A percentile compares a stretch with the other conserved stretches of the same genome.
These are phyloP conservation scores for Microchirus variegatus DNA, from an alignment of 2,797 vertebrate genomes.

Conservation along the genomic window DNA sequence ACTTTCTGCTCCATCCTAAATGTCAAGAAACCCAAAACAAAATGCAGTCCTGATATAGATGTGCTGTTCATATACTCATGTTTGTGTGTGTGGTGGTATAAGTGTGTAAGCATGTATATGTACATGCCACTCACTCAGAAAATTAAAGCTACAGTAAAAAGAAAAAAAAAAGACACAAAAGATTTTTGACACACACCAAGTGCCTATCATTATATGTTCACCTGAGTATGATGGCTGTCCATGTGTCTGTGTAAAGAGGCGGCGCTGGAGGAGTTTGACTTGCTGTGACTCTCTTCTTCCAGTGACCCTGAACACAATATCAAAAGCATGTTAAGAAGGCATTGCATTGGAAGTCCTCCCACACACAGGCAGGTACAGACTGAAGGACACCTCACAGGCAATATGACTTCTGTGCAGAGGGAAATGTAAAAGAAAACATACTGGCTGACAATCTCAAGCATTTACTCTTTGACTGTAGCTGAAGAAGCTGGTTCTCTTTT, in stretches of 20 bases:
- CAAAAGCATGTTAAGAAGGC: constrained; percentile 18
- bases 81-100: background rate
- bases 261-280: constrained; percentile 77
- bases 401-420: background rate
- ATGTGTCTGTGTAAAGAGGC: constrained; percentile 86
- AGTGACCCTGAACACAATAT: constrained; percentile 80
- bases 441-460: constrained; percentile 9
- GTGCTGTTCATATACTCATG: background rate
- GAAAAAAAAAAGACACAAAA: background rate
- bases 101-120: constrained; percentile 2
- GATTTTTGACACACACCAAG: background rate
- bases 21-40: constrained; percentile 60
- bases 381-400: constrained; percentile 24
- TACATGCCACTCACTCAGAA: background rate
- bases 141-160: background rate
- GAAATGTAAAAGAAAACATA: constrained; percentile 11
- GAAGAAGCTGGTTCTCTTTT: background rate
- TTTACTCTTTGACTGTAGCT: constrained; percentile 6
- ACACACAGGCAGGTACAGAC: constrained; percentile 28
- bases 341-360: constrained; percentile 17
- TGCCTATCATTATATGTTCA: constrained; percentile 62
- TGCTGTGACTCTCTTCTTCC: constrained; percentile 87
- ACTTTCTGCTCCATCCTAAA: constrained; percentile 57
- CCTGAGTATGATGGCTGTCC: constrained; percentile 93
- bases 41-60: constrained; percentile 23